Evolutionary conservation across 1,140 invertebrate genomes (phyloP).

Genomic region (Conus ventricosus): DNA sequence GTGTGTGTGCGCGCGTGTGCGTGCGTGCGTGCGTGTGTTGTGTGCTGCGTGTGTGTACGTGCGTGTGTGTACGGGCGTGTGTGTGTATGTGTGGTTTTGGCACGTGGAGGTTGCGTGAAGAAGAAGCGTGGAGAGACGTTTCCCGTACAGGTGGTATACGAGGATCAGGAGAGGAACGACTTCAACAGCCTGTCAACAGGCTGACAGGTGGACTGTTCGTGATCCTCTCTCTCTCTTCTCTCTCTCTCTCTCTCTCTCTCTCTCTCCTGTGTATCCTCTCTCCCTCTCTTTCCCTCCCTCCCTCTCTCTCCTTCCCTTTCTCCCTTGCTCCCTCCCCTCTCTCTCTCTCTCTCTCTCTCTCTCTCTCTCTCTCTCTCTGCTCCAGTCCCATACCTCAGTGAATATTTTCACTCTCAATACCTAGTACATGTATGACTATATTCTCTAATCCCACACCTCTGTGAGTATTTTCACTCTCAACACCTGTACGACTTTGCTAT

Average conservation of each 20-base stretch:
- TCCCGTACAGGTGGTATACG: not conserved
- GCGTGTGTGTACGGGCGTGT: too few species aligned
- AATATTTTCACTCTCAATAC: too few species aligned
- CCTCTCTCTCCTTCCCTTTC: not conserved
- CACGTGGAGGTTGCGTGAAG: too few species aligned
- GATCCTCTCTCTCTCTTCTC: too few species aligned
- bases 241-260: not conserved
- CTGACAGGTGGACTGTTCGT: not conserved
- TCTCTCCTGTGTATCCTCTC: not conserved
- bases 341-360: constrained; percentile 19
- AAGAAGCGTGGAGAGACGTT: not conserved
- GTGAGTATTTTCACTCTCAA: too few species aligned
- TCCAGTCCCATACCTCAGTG: not conserved
- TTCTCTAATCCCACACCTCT: too few species aligned
- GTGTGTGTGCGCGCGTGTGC: not conserved
- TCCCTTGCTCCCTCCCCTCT: not conserved
- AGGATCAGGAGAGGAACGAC: constrained; percentile 14
- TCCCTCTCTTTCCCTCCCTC: not conserved
- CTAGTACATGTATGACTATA: too few species aligned
- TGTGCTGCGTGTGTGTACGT: too few species aligned
- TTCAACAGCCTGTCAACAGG: constrained; percentile 16
- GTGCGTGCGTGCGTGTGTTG: not conserved
- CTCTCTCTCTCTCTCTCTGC: constrained; percentile 17
- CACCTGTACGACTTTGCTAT: too few species aligned
- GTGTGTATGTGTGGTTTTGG: too few species aligned